These are phyloP conservation scores for Cheumatopsyche charites DNA, from an alignment of 1,140 invertebrate species.

Conservation along the genomic window DNA sequence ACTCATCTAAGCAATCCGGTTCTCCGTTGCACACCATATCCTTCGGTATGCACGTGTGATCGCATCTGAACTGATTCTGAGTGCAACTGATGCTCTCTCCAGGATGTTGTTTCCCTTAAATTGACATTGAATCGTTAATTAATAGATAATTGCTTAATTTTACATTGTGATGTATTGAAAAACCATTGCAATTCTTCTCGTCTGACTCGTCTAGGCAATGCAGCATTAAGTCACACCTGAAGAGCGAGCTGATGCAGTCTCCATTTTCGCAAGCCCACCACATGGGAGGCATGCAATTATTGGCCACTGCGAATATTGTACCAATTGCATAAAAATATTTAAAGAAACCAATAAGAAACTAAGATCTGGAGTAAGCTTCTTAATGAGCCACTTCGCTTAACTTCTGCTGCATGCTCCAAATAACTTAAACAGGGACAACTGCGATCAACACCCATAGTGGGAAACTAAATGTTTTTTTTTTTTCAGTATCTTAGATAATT, in stretches of 20 bases:
- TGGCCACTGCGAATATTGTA: not conserved
- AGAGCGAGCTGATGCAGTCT: slow-evolving; percentile 50
- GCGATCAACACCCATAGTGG: no score
- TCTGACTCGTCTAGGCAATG: slow-evolving; percentile 66
- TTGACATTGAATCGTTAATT: not conserved
- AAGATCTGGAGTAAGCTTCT: no score
- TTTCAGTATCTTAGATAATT: no score
- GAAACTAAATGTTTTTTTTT: no score
- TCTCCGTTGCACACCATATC: slow-evolving; percentile 77
- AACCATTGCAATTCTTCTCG: slow-evolving; percentile 55
- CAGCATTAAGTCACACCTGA: slow-evolving; percentile 56
- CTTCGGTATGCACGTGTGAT: slow-evolving; percentile 50
- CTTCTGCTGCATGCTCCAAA: no score
- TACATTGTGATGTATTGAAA: no score
- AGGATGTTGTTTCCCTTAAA: not conserved
- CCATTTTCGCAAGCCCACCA: slow-evolving; percentile 36
- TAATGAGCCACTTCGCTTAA: no score
- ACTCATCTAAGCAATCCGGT: slow-evolving; percentile 67
- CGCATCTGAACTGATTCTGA: slow-evolving; percentile 52
- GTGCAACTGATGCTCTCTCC: slow-evolving; percentile 18
- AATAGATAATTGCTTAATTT: not conserved
- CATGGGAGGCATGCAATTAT: slow-evolving; percentile 38
- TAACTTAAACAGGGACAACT: no score
- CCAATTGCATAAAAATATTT: not conserved
- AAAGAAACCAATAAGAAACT: not conserved